Percentiles rank a stretch among this genome's conserved stretches.
Evolutionary conservation across 1,140 invertebrate genomes (phyloP).

Genomic region (Triops longicaudatus): DNA sequence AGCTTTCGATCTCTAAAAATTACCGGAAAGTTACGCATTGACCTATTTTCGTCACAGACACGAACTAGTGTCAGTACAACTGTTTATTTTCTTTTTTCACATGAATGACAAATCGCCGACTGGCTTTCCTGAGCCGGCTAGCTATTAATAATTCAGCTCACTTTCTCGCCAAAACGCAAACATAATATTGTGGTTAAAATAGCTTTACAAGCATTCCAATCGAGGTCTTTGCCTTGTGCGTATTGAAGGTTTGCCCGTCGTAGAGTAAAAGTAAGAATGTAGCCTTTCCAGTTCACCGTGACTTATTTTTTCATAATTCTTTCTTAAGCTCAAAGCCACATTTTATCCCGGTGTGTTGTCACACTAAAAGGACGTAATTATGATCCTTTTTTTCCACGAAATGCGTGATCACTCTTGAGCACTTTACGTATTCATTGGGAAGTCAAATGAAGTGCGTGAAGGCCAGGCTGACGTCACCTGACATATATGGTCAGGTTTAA

Average conservation of each 20-base stretch:
- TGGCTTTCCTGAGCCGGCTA: background rate
- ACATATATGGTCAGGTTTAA: conserved; percentile 8
- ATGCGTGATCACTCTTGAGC: background rate
- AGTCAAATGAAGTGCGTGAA: conserved; percentile 7
- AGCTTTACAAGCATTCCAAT: background rate
- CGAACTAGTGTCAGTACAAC: background rate
- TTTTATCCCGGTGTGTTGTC: background rate
- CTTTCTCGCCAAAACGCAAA: background rate
- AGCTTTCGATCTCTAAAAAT: background rate
- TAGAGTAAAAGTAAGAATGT: no score
- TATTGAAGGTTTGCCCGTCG: no score
- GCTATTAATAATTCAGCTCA: background rate
- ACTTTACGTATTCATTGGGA: background rate
- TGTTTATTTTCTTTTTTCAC: conserved; percentile 8
- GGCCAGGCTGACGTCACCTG: conserved; percentile 9
- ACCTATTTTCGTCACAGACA: background rate
- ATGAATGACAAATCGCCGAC: background rate
- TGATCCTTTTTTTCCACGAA: background rate
- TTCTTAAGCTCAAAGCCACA: background rate
- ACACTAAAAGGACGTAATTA: background rate
- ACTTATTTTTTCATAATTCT: no score
- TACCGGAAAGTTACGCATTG: background rate
- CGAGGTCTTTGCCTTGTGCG: background rate
- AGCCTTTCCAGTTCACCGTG: background rate
- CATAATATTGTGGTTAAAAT: conserved; percentile 9